Conservation (phyloP, 2,113 vertebrate genomes). For the Lonchura striata region DNA sequence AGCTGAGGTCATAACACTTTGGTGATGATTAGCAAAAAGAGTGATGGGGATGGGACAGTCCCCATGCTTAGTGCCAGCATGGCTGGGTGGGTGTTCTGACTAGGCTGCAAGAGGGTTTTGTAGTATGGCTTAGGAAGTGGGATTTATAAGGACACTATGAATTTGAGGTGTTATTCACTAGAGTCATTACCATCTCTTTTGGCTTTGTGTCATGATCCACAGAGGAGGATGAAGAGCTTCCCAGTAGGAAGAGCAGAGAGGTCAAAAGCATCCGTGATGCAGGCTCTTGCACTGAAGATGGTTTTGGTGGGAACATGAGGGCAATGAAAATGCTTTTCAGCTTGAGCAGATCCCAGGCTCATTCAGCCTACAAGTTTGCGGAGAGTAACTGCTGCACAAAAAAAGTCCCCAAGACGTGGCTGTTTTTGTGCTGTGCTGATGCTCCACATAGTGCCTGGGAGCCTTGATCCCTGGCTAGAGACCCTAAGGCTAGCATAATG, state of each 20-base stretch:
- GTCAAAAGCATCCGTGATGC: background rate
- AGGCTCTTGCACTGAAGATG: background rate
- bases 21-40: background rate
- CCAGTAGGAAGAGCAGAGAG: background rate
- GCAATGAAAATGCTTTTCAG: background rate
- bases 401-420: background rate
- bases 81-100: background rate
- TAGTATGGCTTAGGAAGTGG: background rate
- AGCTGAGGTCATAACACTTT: background rate
- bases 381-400: background rate
- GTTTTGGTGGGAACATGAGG: accelerated
- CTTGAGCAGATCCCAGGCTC: background rate
- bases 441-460: background rate
- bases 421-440: background rate
- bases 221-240: background rate
- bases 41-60: background rate
- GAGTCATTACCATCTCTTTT: background rate
- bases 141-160: background rate
- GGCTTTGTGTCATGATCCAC: background rate
- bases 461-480: background rate
- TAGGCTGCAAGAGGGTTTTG: background rate
- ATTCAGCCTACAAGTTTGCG: background rate
- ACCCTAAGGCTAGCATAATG: background rate
- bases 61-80: accelerated
- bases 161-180: background rate